Percentiles rank a stretch among this genome's conserved stretches.
Conservation (phyloP, 2,797 vertebrate genomes). For the Petrocephalus sullivani region DNA sequence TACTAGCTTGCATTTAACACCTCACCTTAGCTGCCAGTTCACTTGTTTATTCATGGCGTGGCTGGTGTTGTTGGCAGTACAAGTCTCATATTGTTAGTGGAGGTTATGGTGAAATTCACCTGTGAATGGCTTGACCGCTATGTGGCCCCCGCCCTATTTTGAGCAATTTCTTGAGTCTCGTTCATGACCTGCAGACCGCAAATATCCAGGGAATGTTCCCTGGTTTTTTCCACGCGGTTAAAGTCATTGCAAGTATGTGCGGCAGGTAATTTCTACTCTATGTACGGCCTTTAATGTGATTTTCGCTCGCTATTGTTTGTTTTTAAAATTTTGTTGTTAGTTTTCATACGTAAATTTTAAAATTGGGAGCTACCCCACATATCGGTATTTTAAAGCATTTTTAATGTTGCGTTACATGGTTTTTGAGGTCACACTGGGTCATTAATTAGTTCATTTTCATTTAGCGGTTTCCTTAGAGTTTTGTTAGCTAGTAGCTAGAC, state of each 20-base stretch:
- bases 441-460: not conserved
- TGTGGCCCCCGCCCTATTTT: constrained; percentile 12
- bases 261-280: not conserved
- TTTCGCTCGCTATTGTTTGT: not conserved
- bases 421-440: not conserved
- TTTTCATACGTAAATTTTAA: not conserved
- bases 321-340: not conserved
- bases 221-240: constrained; percentile 24
- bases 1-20: not conserved
- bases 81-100: not conserved
- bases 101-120: not conserved
- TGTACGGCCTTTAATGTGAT: not conserved
- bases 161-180: constrained; percentile 10
- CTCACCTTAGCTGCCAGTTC: not conserved
- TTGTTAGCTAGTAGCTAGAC: not conserved
- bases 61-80: not conserved
- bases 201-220: constrained; percentile 14
- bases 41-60: not conserved
- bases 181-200: constrained; percentile 28
- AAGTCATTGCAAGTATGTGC: constrained; percentile 13
- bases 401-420: not conserved
- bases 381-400: not conserved
- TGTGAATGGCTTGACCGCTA: constrained; percentile 1
- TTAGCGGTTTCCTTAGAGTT: not conserved
- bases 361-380: not conserved